Conservation (phyloP, 2,797 vertebrate genomes). For the Megalops cyprinoides region DNA sequence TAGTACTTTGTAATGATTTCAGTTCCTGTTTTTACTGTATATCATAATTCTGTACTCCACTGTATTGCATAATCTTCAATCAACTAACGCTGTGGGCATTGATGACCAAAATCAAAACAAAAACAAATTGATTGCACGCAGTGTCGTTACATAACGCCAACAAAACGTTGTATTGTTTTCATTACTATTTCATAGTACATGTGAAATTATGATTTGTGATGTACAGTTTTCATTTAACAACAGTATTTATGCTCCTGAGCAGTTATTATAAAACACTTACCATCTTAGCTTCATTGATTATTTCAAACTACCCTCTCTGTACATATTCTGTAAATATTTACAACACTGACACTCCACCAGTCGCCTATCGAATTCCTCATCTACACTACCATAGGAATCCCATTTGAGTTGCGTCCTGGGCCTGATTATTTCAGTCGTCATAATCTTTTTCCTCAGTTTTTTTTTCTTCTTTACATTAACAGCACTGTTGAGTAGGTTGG, state of each 20-base stretch:
- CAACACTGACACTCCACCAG: slow-evolving; percentile 64
- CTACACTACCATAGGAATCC: slow-evolving; percentile 62
- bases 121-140: background rate
- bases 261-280: background rate
- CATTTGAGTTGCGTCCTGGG: slow-evolving; percentile 64
- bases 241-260: background rate
- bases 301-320: background rate
- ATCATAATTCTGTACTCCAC: background rate
- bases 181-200: background rate
- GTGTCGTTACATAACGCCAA: background rate
- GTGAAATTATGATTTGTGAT: background rate
- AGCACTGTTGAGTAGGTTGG: slow-evolving; percentile 2
- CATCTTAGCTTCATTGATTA: background rate
- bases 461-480: slow-evolving; percentile 15
- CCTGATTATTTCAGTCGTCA: slow-evolving; percentile 43
- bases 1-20: too few species aligned
- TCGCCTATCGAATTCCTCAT: slow-evolving; percentile 73
- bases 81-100: background rate
- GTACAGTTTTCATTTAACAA: background rate
- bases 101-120: background rate
- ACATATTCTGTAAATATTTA: slow-evolving; percentile 76
- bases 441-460: slow-evolving; percentile 2
- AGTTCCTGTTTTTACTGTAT: background rate
- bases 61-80: slow-evolving; percentile 4
- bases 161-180: background rate